phyloP scores from a whole-genome alignment of 2,888 invertebrate species.

The Drosophila silvestris region DNA sequence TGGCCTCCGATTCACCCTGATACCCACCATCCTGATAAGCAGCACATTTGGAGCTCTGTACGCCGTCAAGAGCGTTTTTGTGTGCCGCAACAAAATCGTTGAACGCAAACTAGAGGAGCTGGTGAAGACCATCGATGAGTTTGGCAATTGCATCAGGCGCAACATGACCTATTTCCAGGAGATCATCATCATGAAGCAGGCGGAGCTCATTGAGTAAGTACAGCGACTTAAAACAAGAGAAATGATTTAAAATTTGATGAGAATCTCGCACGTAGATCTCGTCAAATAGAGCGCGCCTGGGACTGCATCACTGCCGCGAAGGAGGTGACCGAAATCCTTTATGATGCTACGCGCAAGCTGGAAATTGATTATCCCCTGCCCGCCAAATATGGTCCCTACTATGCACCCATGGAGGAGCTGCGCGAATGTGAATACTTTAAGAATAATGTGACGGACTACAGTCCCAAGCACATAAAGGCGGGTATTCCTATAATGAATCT shows the following conservation, averaged over 20 bases:
- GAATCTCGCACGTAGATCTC: slow-evolving; percentile 62
- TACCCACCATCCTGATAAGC: slow-evolving; percentile 79
- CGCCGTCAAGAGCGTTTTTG: slow-evolving; percentile 78
- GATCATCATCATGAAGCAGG: slow-evolving; percentile 83
- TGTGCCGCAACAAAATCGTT: slow-evolving; percentile 82
- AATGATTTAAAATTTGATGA: neutral
- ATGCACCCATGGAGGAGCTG: slow-evolving; percentile 84
- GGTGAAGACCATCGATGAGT: slow-evolving; percentile 83
- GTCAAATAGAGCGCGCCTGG: slow-evolving; percentile 84
- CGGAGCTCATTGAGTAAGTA: slow-evolving; percentile 82
- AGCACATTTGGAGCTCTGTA: slow-evolving; percentile 80
- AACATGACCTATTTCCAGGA: slow-evolving; percentile 85
- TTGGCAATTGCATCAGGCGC: slow-evolving; percentile 84
- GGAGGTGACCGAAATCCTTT: slow-evolving; percentile 83
- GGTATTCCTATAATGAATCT: neutral
- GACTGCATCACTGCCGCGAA: slow-evolving; percentile 84
- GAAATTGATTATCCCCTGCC: slow-evolving; percentile 80
- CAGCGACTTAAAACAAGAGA: too few relatives aligned
- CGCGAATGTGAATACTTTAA: slow-evolving; percentile 84
- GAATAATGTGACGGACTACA: slow-evolving; percentile 83
- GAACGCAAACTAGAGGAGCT: slow-evolving; percentile 81
- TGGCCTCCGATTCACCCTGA: slow-evolving; percentile 67
- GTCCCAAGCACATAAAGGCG: slow-evolving; percentile 84
- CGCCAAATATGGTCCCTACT: slow-evolving; percentile 74
- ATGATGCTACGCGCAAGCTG: slow-evolving; percentile 84